Percentiles rank a stretch among this genome's conserved stretches.
Conservation (phyloP, 2,113 vertebrate species). For the Leptodactylus fuscus region DNA sequence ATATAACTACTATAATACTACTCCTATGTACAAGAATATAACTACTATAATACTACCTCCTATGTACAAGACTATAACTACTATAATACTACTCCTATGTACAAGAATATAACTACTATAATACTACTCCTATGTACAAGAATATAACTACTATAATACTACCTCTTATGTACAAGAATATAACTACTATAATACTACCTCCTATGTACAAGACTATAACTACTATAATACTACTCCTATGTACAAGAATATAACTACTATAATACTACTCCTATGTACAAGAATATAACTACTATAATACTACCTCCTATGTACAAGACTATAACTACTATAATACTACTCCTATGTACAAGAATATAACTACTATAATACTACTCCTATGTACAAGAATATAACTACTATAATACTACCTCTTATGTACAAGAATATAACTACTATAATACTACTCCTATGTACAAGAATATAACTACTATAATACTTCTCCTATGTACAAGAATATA, state of each 20-base stretch:
- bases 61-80: too few species aligned
- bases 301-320: too few species aligned
- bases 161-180: too few species aligned
- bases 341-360: conserved; percentile 8
- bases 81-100: background rate
- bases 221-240: background rate
- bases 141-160: conserved; percentile 12
- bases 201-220: too few species aligned
- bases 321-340: too few species aligned
- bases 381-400: conserved; percentile 6
- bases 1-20: too few species aligned
- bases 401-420: too few species aligned
- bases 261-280: background rate
- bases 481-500: background rate
- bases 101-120: conserved; percentile 8
- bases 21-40: background rate
- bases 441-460: background rate
- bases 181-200: too few species aligned
- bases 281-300: conserved; percentile 5
- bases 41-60: too few species aligned
- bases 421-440: conserved; percentile 8
- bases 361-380: conserved; percentile 2
- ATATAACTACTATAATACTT: conserved; percentile 8
- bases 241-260: background rate
- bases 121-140: background rate